Evolutionary conservation across 2,888 invertebrate genomes (phyloP), one percentile per base, ranked within the genome.

Genomic region (Dryobota labecula): DNA sequence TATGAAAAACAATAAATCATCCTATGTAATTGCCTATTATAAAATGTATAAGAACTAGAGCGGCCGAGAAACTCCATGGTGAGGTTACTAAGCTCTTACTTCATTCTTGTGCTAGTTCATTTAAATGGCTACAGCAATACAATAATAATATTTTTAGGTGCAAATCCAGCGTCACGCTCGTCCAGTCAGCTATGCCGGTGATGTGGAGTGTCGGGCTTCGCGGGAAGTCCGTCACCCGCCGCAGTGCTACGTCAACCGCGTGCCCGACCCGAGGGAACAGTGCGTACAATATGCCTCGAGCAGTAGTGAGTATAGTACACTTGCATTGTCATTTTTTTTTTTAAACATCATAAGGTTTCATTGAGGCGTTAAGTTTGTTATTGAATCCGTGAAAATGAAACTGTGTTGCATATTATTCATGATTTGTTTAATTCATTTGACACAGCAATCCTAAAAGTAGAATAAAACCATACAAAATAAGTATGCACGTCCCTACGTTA

Each of bases 261-360:
- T 89, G 68, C 91, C 90, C 1, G 88, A 88, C 77, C 68, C 84
- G 20, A 80, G 88, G 67, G 85, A 86, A 9, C 84, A 83, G 41
- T 56, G 79, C 79, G 90, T 93, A 76, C 97, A 97, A 88, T 97
- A 97, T 89, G 97, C 97, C 38, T 97, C 97, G 47, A 97, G 97
- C 90, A 97, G 97, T 87, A 96, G 97, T 97, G 84, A 96, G 97
- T 96, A 36, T n/a, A n/a, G n/a, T n/a, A n/a, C n/a, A n/a, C n/a
- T n/a, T n/a, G n/a, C n/a, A n/a, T n/a, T n/a, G n/a, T n/a, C n/a
- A n/a, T n/a, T n/a, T n/a, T n/a, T n/a, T n/a, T n/a, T n/a, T n/a
- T n/a, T n/a, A n/a, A n/a, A n/a, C n/a, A n/a, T n/a, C n/a, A n/a
- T n/a, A n/a, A n/a, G n/a, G n/a, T n/a, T n/a, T n/a, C n/a, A n/a